phyloP scores from a whole-genome alignment of 1,140 invertebrate genomes.

The Drosophila elegans region DNA sequence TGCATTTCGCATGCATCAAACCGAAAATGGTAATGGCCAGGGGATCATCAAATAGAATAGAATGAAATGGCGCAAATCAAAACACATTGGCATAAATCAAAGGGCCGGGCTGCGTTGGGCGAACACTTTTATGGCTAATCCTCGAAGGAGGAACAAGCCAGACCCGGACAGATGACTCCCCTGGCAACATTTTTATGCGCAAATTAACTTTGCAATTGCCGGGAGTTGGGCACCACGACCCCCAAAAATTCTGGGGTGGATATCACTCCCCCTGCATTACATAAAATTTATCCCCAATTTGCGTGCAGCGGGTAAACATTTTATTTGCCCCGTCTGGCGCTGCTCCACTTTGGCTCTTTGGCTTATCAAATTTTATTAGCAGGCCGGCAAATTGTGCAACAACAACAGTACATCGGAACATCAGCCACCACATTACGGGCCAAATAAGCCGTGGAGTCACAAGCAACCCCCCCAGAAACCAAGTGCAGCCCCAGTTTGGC shows the following conservation, averaged over 20 bases:
- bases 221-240: background rate
- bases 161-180: slow-evolving; percentile 56
- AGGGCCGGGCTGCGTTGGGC: slow-evolving; percentile 42
- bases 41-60: slow-evolving; percentile 74
- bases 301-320: slow-evolving; percentile 79
- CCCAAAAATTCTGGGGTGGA: slow-evolving; percentile 4
- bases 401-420: slow-evolving; percentile 35
- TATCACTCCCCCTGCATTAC: slow-evolving; percentile 66
- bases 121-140: slow-evolving; percentile 75
- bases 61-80: slow-evolving; percentile 80
- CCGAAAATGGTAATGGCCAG: slow-evolving; percentile 10
- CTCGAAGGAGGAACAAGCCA: slow-evolving; percentile 40
- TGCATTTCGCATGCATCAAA: slow-evolving; percentile 77
- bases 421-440: slow-evolving; percentile 41
- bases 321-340: slow-evolving; percentile 61
- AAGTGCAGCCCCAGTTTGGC: slow-evolving; percentile 31
- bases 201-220: slow-evolving; percentile 76
- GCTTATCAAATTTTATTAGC: slow-evolving; percentile 83
- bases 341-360: slow-evolving; percentile 78
- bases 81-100: slow-evolving; percentile 79
- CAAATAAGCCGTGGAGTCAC: slow-evolving; percentile 46
- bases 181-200: slow-evolving; percentile 76
- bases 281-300: slow-evolving; percentile 83
- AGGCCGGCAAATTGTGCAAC: slow-evolving; percentile 78
- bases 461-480: slow-evolving; percentile 56